Conservation (phyloP, 2,888 invertebrate genomes). For the Catocala nupta region DNA sequence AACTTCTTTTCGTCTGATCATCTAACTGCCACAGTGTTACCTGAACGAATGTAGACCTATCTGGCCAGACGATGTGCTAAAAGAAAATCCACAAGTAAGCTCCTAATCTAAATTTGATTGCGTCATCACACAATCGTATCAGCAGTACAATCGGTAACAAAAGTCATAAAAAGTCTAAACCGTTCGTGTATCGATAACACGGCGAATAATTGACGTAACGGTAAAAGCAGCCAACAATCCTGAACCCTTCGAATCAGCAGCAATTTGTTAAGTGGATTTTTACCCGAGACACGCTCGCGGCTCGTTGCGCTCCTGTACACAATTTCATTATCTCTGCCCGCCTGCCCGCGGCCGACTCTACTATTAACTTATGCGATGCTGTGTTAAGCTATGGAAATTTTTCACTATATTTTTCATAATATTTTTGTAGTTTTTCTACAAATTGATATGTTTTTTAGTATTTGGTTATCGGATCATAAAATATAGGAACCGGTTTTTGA, state of each 20-base stretch:
- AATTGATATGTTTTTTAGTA: slow-evolving; percentile 1
- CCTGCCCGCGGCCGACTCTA: slow-evolving; percentile 75
- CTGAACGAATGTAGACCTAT: too few species aligned
- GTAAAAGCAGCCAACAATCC: slow-evolving; percentile 86
- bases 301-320: slow-evolving; percentile 87
- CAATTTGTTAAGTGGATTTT: slow-evolving; percentile 89
- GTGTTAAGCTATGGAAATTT: slow-evolving; percentile 77
- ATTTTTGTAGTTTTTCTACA: neutral
- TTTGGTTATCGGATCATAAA: too few species aligned
- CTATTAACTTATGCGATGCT: slow-evolving; percentile 84
- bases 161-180: slow-evolving; percentile 60
- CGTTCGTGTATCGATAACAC: slow-evolving; percentile 80
- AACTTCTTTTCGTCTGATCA: too few species aligned
- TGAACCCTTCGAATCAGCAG: slow-evolving; percentile 87
- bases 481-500: too few species aligned
- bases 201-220: slow-evolving; percentile 81
- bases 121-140: slow-evolving; percentile 7
- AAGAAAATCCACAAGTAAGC: too few species aligned
- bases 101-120: neutral
- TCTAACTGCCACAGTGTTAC: too few species aligned
- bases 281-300: slow-evolving; percentile 86
- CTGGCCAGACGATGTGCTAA: too few species aligned
- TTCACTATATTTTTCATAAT: slow-evolving; percentile 4
- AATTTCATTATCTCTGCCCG: slow-evolving; percentile 86
- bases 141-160: slow-evolving; percentile 43